Base-by-base conservation (phyloP, 2,113 vertebrate species). In the Eretmochelys imbricata region DNA sequence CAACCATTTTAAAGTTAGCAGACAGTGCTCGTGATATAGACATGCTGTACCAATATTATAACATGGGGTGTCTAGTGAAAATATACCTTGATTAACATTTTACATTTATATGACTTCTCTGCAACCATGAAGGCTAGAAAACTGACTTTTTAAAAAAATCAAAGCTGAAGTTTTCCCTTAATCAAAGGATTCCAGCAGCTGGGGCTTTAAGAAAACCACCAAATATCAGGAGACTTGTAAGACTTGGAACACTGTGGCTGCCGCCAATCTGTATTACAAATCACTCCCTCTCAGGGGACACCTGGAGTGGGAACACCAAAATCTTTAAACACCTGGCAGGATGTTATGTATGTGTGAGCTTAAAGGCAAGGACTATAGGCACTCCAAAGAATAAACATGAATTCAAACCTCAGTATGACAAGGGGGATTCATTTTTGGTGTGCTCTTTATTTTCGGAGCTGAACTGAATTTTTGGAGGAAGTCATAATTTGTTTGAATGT, bases 11-110 rank as follows among this genome's bases (percentile, higher is more conserved):
- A 2, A 84, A 49, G 51, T 50, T 95, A 93, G 93, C 65, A 97
- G 95, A 89, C 89, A 90, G 95, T 95, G 93, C 95, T 96, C 91
- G 91, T 94, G 94, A 94, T 65, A 42, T 42, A 38, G 69, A 75
- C 69, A 38, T 75, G 69, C 20, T 75, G 17, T 75, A 95, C 25
- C 24, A 11, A n/a, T 55, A 51, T 29, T 90, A 84, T 85, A 29
- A 29, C 4, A 5, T 10, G 14, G 16, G 8, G 38, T 87, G 46
- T 92, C 51, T n/a, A 57, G 7, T 85, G 20, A 42, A 91, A 75
- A 5, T 12, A 19, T 42, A 53, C 13, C 9, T 82, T 29, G 38
- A 51, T 25, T 17, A 50, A 75, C 20, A 10, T 5, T 84, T 82
- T 10, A 9, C 17, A 1, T 88, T 94, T 92, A 81, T 25, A 46